Evolutionary conservation across 2,888 invertebrate genomes (phyloP), one percentile per base, ranked within the genome.

Genomic region (Pediacus dermestoides): DNA sequence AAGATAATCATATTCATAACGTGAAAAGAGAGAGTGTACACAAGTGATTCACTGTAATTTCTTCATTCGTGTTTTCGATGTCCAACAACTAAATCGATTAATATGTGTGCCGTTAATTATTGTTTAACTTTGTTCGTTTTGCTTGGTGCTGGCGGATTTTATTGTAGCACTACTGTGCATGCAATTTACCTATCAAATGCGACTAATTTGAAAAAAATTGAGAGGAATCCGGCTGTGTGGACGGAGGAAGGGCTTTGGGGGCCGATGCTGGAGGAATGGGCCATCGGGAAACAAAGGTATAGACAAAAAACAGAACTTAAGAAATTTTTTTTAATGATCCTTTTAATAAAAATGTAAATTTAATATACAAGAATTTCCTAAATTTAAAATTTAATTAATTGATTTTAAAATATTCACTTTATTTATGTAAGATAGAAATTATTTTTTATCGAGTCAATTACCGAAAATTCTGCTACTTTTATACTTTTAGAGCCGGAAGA

Each of bases 231-330:
- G 2, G 55, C 57, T 1, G 45, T 57, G 30, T 57, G 60, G 52
- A 57, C 57, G 4, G 64, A 61, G 39, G 47, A 60, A 6, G 61
- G 74, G 0, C 72, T 77, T 30, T 83, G 81, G 81, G 74, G 78
- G 47, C 70, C 74, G 11, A 66, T 78, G 57, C 68, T 83, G 28
- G 80, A 80, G 67, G 77, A 82, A 54, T 83, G 81, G 77, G 76
- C 78, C 3, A 30, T 63, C 21, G 60, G 71, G 9, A 64, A 62
- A 9, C 61, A 63, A 22, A 64, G 67, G 52, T 63, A 55, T n/a
- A n/a, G n/a, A n/a, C n/a, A n/a, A n/a, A n/a, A n/a, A n/a, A n/a
- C n/a, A n/a, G n/a, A n/a, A n/a, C n/a, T n/a, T n/a, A n/a, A n/a
- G n/a, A n/a, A 46, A 48, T 41, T 30, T 22, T 23, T 9, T 11